Base-by-base conservation (phyloP, 2,113 vertebrate genomes). In the Indri indri region DNA sequence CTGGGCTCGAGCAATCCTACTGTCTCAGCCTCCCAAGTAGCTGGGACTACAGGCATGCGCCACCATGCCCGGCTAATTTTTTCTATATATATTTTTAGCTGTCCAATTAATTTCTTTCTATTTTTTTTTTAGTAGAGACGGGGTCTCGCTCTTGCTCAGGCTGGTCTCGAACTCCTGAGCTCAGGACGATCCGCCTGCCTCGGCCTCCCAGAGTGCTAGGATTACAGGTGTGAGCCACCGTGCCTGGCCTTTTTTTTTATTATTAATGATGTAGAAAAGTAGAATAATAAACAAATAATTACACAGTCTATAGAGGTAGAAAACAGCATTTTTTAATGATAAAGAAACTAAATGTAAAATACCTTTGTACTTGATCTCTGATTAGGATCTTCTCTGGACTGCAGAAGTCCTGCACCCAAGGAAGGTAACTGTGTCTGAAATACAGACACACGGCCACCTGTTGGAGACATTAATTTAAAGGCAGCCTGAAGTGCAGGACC, bases 351-450 rank as follows among this genome's bases (percentile, higher is more conserved):
- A 52, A 63, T 30, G 79, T 40, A 86, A 70, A 40, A 20, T 98
- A 99, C 99, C 99, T 99, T 99, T 42, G 98, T 99, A 98, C 99
- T 99, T 6, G 99, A 99, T 92, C 99, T 99, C 97, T 99, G 99
- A 98, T 99, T 99, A 88, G 99, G 99, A 98, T 99, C 99, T 97
- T 99, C 99, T 97, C 99, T 98, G 12, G 99, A 99, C 95, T 99
- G 99, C 97, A 99, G 98, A 65, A 98, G 98, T 4, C 99, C 99
- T 0, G 99, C 99, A 2, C 99, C 99, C 95, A 99, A 95, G 34
- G 99, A 99, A 0, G 99, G 99, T 84, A 99, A 98, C 98, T 99
- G 99, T 42, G 99, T 99, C 98, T 99, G 99, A 98, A 99, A 99
- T 68, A 99, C 99, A 11, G 99, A 99, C 96, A 99, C 98, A 0